Conservation (phyloP, 2,113 vertebrate species). For the Corythornis vintsioides region DNA sequence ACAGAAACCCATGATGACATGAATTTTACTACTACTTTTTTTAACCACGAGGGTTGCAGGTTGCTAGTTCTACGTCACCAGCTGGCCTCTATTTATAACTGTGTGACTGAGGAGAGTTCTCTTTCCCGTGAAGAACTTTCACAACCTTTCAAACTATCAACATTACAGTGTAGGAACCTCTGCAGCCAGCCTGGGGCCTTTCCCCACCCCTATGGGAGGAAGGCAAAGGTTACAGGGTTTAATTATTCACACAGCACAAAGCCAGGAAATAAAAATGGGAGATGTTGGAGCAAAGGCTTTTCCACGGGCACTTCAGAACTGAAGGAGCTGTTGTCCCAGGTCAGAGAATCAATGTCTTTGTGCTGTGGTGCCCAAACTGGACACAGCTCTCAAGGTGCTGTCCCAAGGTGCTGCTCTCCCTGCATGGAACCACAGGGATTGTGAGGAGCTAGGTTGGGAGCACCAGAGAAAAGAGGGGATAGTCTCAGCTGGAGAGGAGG, state of each 20-base stretch:
- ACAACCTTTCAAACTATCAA: not conserved
- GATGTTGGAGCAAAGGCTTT: not conserved
- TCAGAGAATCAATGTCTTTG: not conserved
- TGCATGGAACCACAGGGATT: accelerated
- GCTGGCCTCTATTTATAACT: not conserved
- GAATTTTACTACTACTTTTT: constrained; percentile 24
- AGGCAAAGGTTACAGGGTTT: not conserved
- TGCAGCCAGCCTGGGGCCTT: not conserved
- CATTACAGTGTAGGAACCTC: not conserved
- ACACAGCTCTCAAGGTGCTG: too few relatives aligned
- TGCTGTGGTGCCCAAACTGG: too few relatives aligned
- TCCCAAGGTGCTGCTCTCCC: not conserved
- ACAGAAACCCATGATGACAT: not conserved
- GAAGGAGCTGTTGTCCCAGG: not conserved
- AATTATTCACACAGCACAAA: not conserved
- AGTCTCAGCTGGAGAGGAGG: not conserved
- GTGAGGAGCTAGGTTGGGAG: not conserved
- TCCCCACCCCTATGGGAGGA: not conserved
- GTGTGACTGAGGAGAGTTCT: not conserved
- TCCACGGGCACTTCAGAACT: not conserved
- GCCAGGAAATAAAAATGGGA: not conserved
- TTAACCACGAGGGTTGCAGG: not conserved
- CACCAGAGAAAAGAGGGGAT: not conserved
- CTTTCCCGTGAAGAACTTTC: not conserved
- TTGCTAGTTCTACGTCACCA: not conserved